Evolutionary conservation across 1,140 invertebrate genomes (phyloP).

Genomic region (Eriosoma lanigerum): DNA sequence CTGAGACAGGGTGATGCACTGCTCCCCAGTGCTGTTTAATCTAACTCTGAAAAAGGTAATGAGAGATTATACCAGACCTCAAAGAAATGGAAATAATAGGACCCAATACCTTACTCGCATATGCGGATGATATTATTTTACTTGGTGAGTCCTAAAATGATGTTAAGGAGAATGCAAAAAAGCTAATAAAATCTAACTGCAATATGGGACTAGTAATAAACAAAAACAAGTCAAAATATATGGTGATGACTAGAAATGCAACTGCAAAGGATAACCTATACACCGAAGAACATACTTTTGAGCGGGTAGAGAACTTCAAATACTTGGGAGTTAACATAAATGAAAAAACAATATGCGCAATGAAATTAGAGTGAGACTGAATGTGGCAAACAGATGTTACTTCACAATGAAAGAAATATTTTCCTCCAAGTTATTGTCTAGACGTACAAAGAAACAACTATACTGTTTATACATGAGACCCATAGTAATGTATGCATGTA

Average conservation of each 20-base stretch:
- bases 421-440: not conserved
- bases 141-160: not conserved
- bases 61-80: not conserved
- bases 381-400: conserved; percentile 25
- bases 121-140: conserved; percentile 12
- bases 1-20: not conserved
- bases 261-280: not conserved
- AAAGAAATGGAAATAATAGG: too few relatives aligned
- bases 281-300: not conserved
- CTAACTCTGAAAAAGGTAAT: not conserved
- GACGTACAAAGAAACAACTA: not conserved
- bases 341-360: not conserved
- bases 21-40: conserved; percentile 1
- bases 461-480: conserved; percentile 34
- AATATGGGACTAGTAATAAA: too few relatives aligned
- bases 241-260: too few relatives aligned
- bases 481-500: conserved; percentile 47
- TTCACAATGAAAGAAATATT: not conserved
- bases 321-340: too few relatives aligned
- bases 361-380: conserved; percentile 2
- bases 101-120: too few relatives aligned
- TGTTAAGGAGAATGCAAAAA: not conserved
- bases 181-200: too few relatives aligned
- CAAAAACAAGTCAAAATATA: too few relatives aligned
- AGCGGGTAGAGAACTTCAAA: not conserved